phyloP scores from a whole-genome alignment of 1,140 invertebrate species.

The Trichoplusia ni region DNA sequence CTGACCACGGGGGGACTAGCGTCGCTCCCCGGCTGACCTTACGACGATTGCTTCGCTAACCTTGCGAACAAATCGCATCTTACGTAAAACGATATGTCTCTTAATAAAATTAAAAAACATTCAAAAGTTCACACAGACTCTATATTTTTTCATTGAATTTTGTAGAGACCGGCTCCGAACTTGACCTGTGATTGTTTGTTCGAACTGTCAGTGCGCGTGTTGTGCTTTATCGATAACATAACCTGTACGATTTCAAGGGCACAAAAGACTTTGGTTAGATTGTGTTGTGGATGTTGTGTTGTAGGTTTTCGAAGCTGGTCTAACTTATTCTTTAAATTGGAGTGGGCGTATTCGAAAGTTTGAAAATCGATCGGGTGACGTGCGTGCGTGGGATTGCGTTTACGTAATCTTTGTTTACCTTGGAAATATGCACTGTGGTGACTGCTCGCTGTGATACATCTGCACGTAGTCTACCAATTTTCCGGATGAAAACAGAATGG shows the following conservation, averaged over 20 bases:
- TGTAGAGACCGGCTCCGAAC: constrained; percentile 57
- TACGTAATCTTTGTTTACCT: constrained; percentile 82
- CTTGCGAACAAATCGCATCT: constrained; percentile 54
- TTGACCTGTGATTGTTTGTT: constrained; percentile 76
- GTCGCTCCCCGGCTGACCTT: constrained; percentile 45
- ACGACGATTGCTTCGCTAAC: constrained; percentile 56
- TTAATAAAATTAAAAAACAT: constrained; percentile 35
- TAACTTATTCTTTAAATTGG: constrained; percentile 68
- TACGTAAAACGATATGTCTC: constrained; percentile 42
- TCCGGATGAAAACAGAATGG: constrained; percentile 30
- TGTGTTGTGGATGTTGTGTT: constrained; percentile 70
- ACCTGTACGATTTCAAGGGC: constrained; percentile 80
- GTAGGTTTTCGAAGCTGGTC: constrained; percentile 53
- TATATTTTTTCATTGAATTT: constrained; percentile 43
- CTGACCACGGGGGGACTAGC: constrained; percentile 51
- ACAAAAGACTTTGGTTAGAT: constrained; percentile 51
- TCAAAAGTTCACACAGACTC: constrained; percentile 50
- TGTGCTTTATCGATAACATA: constrained; percentile 80
- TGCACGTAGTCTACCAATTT: constrained; percentile 7
- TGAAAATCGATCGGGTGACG: constrained; percentile 79
- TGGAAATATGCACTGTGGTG: constrained; percentile 75
- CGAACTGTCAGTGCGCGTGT: constrained; percentile 77
- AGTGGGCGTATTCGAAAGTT: constrained; percentile 81
- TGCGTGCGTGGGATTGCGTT: constrained; percentile 79
- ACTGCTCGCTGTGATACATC: constrained; percentile 51